phyloP scores from a whole-genome alignment of 2,888 invertebrate genomes.

The Cinara cedri region DNA sequence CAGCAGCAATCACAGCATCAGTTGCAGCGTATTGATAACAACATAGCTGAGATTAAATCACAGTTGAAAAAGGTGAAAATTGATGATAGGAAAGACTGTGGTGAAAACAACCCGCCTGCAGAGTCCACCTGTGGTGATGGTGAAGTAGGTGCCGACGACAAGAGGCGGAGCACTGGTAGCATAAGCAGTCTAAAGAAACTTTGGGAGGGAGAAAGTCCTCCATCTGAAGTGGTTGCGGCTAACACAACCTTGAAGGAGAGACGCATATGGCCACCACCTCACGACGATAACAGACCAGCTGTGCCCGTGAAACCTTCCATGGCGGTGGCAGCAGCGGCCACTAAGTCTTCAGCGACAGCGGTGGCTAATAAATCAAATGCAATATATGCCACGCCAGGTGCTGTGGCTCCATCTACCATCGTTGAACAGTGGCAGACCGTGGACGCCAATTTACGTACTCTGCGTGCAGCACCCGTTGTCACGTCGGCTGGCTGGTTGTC shows the following conservation, averaged over 20 bases:
- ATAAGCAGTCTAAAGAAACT: constrained; percentile 90
- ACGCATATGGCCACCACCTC: constrained; percentile 68
- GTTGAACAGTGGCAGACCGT: constrained; percentile 72
- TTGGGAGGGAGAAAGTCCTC: constrained; percentile 79
- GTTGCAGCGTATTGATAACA: constrained; percentile 40
- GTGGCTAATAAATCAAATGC: constrained; percentile 64
- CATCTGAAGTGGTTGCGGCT: constrained; percentile 62
- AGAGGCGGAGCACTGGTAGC: constrained; percentile 88
- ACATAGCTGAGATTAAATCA: constrained; percentile 58
- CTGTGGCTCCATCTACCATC: constrained; percentile 65
- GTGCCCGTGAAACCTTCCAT: constrained; percentile 71
- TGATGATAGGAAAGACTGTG: constrained; percentile 55
- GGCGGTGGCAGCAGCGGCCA: constrained; percentile 71
- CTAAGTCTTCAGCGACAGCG: constrained; percentile 63
- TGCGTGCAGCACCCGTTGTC: constrained; percentile 66
- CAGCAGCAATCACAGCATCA: constrained; percentile 14
- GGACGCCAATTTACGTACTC: constrained; percentile 71
- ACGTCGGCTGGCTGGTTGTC: constrained; percentile 78
- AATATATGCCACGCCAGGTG: constrained; percentile 79
- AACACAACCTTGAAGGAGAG: constrained; percentile 61
- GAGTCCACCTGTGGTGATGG: constrained; percentile 64
- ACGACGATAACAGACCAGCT: constrained; percentile 61
- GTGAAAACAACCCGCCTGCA: constrained; percentile 61
- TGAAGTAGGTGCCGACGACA: constrained; percentile 78
- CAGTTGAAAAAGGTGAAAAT: constrained; percentile 74